Base-by-base conservation (phyloP, 2,797 vertebrate genomes). In the Ciconia nigra region DNA sequence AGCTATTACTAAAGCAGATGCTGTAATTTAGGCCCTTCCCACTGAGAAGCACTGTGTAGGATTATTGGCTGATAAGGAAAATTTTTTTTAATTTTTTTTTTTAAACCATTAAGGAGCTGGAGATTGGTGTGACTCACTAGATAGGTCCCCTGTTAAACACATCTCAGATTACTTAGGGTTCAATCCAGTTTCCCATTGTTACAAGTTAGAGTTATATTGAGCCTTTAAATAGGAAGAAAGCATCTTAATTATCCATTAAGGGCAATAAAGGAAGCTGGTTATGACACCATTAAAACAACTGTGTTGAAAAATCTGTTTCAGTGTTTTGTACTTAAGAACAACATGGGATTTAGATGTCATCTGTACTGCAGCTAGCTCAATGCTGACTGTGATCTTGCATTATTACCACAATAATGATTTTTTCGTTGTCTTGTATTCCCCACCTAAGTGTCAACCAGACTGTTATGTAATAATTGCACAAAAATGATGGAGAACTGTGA, bases 261-360 rank as follows among this genome's bases (percentile, higher is more conserved):
- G 46, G 39, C 58, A 92, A 94, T 96, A 95, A 93, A 96, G 74
- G 86, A 93, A 95, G 81, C 94, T 96, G 62, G 55, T 97, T 96
- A 97, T 66, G 81, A 87, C 57, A 96, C 93, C 51, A 55, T 94
- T 96, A 94, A 93, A 95, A 90, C 62, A 93, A 76, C 33, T 55
- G 46, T 5, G 4, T 72, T 96, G 80, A 94, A 94, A 85, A 93
- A 94, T 94, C 76, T 72, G 62, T 87, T 93, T 88, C n/a, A 69
- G 26, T 72, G 41, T 92, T 91, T 84, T 83, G 21, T 84, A 21
- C 29, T 84, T 79, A 76, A 73, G 54, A 85, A 87, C 29, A 83
- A n/a, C 28, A 13, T 24, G 70, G 70, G 59, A 73, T 87, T 95
- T 89, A 73, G 46, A 59, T 83, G 66, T 66, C 54, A 72, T 72